Evolutionary conservation across 1,140 invertebrate genomes (phyloP), one percentile per base, ranked within the genome.

Genomic region (Pseudobourletiella spinata): DNA sequence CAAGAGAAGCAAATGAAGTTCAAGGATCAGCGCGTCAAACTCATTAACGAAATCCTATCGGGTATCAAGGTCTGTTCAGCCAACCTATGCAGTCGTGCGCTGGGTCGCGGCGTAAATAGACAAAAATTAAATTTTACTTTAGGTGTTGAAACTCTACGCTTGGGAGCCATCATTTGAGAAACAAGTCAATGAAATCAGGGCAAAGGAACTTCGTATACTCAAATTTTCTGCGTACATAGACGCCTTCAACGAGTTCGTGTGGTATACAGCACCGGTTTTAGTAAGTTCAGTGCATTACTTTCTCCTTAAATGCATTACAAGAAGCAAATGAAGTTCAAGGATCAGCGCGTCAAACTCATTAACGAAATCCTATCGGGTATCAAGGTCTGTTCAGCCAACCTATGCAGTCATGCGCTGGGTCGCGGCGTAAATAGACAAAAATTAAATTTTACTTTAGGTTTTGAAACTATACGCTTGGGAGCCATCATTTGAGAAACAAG

Each of bases 61-160:
- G 92, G 92, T 35, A 97, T 97, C 58, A 95, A 95, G 91, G 89
- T 89, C n/a, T n/a, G n/a, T n/a, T n/a, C n/a, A n/a, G n/a, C n/a
- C n/a, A n/a, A n/a, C n/a, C n/a, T n/a, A n/a, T n/a, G n/a, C n/a
- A n/a, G n/a, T n/a, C n/a, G n/a, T n/a, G n/a, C n/a, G n/a, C n/a
- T n/a, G n/a, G n/a, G n/a, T 11, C 32, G 32, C 8, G 8, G 32
- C 32, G n/a, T 39, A 39, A 39, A 39, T 39, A n/a, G 8, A 39
- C n/a, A 39, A n/a, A 11, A 11, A 39, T 39, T 8, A 39, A 39
- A 39, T 11, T 39, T 39, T 39, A 39, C 32, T 39, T 39, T 39
- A 11, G n/a, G 8, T n/a, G 8, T 39, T 39, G 32, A 39, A 39
- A 8, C 32, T 39, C n/a, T 39, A 39, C 32, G 32, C 89, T 0